These are phyloP conservation scores for Cyprinodon diabolis DNA, from an alignment of 2,797 vertebrate species.

Conservation along the genomic window DNA sequence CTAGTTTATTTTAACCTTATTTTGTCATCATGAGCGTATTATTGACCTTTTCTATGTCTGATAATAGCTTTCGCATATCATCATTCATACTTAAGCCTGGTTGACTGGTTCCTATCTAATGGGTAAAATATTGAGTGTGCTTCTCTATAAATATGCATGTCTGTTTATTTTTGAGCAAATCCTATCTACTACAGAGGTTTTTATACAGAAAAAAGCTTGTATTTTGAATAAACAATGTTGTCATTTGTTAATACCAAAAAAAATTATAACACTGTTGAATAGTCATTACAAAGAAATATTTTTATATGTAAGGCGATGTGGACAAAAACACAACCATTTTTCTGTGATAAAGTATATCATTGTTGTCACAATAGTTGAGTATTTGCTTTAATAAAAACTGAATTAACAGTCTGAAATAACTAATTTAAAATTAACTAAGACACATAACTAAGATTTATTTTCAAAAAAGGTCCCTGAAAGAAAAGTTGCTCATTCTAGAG, in stretches of 20 bases:
- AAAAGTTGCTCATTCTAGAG: too few relatives aligned
- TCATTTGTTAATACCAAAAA: background rate
- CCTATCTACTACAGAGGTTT: background rate
- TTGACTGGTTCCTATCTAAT: slow-evolving; percentile 24
- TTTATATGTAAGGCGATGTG: too few relatives aligned
- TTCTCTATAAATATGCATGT: background rate
- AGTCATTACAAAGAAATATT: background rate
- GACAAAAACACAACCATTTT: too few relatives aligned
- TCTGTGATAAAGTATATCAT: background rate
- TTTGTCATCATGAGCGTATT: slow-evolving; percentile 54
- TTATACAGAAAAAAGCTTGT: background rate
- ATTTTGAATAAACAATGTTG: background rate
- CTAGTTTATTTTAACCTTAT: slow-evolving; percentile 49
- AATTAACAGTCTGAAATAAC: background rate
- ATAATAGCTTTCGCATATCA: slow-evolving; percentile 53
- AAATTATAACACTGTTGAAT: background rate
- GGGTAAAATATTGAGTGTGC: slow-evolving; percentile 1
- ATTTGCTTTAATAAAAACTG: background rate
- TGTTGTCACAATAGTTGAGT: background rate
- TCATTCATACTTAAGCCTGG: slow-evolving; percentile 58
- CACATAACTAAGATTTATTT: background rate
- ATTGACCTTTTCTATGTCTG: slow-evolving; percentile 56
- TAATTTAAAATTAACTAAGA: background rate
- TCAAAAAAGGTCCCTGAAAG: too few relatives aligned
- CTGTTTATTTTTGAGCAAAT: background rate